phyloP scores from a whole-genome alignment of 2,888 invertebrate species.

The Galerucella nymphaeae region DNA sequence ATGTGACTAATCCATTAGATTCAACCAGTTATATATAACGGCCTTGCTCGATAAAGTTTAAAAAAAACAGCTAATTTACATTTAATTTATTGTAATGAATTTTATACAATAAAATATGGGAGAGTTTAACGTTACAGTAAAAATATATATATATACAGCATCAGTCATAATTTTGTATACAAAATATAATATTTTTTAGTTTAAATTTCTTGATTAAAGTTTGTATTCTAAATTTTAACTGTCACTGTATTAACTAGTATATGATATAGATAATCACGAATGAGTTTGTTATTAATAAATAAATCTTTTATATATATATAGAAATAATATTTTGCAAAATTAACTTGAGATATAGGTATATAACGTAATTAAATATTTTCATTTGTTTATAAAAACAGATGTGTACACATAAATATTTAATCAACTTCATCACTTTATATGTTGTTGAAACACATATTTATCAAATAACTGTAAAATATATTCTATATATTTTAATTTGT shows the following conservation, averaged over 20 bases:
- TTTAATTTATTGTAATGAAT: conserved; percentile 21
- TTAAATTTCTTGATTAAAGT: not conserved
- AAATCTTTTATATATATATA: not conserved
- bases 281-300: not conserved
- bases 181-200: not conserved
- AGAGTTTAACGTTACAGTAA: conserved; percentile 18
- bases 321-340: not conserved
- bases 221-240: conserved; percentile 3
- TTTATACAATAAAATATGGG: conserved; percentile 27
- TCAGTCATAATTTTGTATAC: conserved; percentile 5
- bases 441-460: not conserved
- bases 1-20: not conserved
- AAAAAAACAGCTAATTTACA: not conserved
- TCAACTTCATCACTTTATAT: conserved; percentile 19
- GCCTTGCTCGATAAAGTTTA: not conserved
- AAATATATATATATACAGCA: conserved; percentile 21
- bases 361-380: not conserved
- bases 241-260: not conserved
- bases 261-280: not conserved
- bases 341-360: no score
- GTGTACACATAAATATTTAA: conserved; percentile 8
- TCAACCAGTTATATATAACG: not conserved
- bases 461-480: not conserved
- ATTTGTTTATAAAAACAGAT: conserved; percentile 18
- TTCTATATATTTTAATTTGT: not conserved